Percentiles rank a stretch among this genome's conserved stretches.
These are phyloP conservation scores for Timandra comae DNA, from an alignment of 2,888 invertebrate genomes.

Conservation along the genomic window DNA sequence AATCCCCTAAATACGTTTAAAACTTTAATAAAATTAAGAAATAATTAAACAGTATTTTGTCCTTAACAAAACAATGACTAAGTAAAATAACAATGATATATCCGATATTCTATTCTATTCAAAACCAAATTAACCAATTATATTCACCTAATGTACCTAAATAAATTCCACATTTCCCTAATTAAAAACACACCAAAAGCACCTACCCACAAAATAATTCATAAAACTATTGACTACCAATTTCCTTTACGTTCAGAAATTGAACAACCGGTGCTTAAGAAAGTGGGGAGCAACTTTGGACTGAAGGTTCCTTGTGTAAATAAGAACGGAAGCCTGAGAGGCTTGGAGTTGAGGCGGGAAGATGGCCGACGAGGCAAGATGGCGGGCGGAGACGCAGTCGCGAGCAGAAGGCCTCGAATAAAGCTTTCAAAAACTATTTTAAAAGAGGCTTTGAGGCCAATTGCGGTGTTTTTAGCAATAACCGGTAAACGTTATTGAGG, in stretches of 20 bases:
- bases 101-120: too few species aligned
- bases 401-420: constrained; percentile 41
- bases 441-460: constrained; percentile 60
- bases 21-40: too few species aligned
- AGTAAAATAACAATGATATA: too few species aligned
- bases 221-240: constrained; percentile 24
- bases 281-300: constrained; percentile 47
- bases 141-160: too few species aligned
- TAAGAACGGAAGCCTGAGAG: constrained; percentile 44
- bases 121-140: too few species aligned
- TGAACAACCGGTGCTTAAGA: constrained; percentile 33
- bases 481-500: constrained; percentile 8
- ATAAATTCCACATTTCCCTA: too few species aligned
- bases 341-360: too few species aligned
- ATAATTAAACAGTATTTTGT: too few species aligned
- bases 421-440: constrained; percentile 66
- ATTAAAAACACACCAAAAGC: too few species aligned
- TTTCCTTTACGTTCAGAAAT: constrained; percentile 32
- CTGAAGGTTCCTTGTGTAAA: constrained; percentile 61
- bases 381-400: constrained; percentile 31
- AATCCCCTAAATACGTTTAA: too few species aligned
- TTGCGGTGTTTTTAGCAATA: constrained; percentile 34
- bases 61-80: too few species aligned
- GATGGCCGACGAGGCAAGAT: too few species aligned
- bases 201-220: constrained; percentile 13